Evolutionary conservation across 2,797 vertebrate species (phyloP), one percentile per base, ranked within the genome.

Genomic region (Sarcoramphus papa): DNA sequence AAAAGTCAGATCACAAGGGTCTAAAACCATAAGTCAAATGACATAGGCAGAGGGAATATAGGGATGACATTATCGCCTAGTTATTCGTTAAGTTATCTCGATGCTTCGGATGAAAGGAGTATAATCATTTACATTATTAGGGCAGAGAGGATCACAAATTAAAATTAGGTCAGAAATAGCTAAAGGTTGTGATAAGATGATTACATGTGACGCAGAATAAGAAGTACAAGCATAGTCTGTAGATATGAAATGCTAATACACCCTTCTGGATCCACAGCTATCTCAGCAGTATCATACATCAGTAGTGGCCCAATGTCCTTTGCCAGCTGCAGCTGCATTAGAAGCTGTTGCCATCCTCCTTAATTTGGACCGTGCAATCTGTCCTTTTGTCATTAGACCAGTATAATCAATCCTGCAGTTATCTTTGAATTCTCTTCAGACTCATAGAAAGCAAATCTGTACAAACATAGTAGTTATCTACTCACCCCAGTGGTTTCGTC

Each of bases 111-210:
- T 59, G 68, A 76, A 92, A 87, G 72, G 16, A 79, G 7, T 40
- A 23, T 76, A 63, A 76, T 33, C 54, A 27, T 6, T 78, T 53
- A 16, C 75, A 28, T 69, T 85, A 54, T 50, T 40, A 62, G 56
- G 48, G 40, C 63, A 85, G 64, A 37, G 68, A 76, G 63, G 62
- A 83, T 76, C 85, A 74, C 68, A 41, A 47, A 33, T 70, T 41
- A 76, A 74, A 91, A 88, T 48, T 21, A 47, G 82, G 31, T 59
- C 82, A 80, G 75, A 74, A 90, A 43, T n/a, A 91, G 78, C 87
- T 82, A 28, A 79, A 63, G 60, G n/a, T 83, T 85, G 60, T 53
- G 72, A 67, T 72, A 68, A 91, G 63, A 73, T 47, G 80, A 60
- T 84, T 85, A 70, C 75, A 37, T 5, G 33, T 10, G 28, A n/a